Base-by-base conservation (phyloP, 2,113 vertebrate genomes). In the Sardina pilchardus region DNA sequence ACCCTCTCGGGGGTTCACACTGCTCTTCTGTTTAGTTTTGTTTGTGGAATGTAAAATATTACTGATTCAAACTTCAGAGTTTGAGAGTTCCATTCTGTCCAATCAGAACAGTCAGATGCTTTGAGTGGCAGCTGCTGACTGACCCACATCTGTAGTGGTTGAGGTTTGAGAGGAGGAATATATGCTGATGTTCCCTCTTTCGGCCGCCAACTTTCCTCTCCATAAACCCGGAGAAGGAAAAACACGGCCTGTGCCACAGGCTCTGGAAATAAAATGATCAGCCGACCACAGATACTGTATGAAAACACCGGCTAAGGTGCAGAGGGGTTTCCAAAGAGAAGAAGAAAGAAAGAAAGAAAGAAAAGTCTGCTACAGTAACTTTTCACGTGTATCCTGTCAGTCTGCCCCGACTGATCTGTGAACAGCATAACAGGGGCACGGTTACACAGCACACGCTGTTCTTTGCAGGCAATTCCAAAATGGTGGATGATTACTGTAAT, bases 171-270 rank as follows among this genome's bases (percentile, higher is more conserved):
- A 7, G n/a, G 63, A 71, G 30, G 1, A 78, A 17, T 36, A 78
- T 78, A 30, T 78, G 30, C 26, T 78, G 71, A 78, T 78, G 14
- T 78, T 78, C 71, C 71, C 14, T 4, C 71, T 78, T 1, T 17
- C 30, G 16, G 26, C 14, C 16, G 82, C 53, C 34, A 86, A 75
- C 44, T 75, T 86, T 83, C 63, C 85, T 47, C 9, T 86, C 81
- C 78, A 67, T 42, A 43, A 86, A 36, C 63, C 30, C 63, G 24
- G 34, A 17, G 14, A 36, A 78, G 71, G 26, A 34, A 78, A 78
- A 78, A 36, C 26, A 36, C 30, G 3, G 71, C 71, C 71, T 78
- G 30, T 14, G 4, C 30, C 26, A 0, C 16, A 4, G 9, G 30
- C 71, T 78, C 26, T 53, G 63, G n/a, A 36, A 83, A 47, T 24